phyloP scores from a whole-genome alignment of 2,888 invertebrate genomes.

The Pteria penguin region DNA sequence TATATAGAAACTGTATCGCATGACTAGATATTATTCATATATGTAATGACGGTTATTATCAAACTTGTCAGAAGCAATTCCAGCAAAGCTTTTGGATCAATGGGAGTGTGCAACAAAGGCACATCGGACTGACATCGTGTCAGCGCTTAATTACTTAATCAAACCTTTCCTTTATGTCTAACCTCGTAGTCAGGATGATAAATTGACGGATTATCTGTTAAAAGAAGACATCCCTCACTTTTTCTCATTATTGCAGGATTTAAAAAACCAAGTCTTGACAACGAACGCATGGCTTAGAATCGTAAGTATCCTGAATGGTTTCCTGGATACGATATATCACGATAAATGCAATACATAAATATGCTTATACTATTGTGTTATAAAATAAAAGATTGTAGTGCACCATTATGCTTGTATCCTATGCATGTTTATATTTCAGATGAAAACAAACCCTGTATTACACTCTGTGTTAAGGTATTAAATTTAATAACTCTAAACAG shows the following conservation, averaged over 20 bases:
- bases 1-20: too few relatives aligned
- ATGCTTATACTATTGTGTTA: too few relatives aligned
- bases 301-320: constrained; percentile 55
- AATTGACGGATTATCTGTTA: not conserved
- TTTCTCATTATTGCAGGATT: constrained; percentile 48
- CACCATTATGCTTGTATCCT: too few relatives aligned
- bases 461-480: too few relatives aligned
- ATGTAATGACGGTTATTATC: too few relatives aligned
- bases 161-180: not conserved
- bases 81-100: not conserved
- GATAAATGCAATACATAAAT: too few relatives aligned
- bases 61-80: too few relatives aligned
- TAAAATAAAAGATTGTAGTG: too few relatives aligned
- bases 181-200: not conserved
- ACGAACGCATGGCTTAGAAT: constrained; percentile 63
- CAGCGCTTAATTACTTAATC: not conserved
- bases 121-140: not conserved
- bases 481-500: too few relatives aligned
- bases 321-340: not conserved
- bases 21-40: too few relatives aligned
- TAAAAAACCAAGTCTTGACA: constrained; percentile 63
- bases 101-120: not conserved
- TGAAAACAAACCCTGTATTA: too few relatives aligned
- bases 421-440: too few relatives aligned
- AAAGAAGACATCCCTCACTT: not conserved